A percentile compares a stretch with the other conserved stretches of the same genome.
Evolutionary conservation across 2,888 invertebrate genomes (phyloP).

Genomic region (Acholoe squamosa): DNA sequence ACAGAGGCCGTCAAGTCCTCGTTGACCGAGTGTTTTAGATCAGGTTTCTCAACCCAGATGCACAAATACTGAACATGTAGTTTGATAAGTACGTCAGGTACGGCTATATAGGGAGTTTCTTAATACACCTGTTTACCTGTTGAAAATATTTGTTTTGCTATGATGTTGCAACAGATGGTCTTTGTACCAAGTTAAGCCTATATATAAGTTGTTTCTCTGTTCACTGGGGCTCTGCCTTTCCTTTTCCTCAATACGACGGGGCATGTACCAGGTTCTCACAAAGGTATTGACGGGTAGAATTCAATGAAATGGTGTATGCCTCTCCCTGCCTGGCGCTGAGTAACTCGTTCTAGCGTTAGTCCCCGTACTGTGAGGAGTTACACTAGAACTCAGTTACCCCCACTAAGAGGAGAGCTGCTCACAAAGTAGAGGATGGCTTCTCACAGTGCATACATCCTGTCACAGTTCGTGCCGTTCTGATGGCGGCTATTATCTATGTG

Average conservation of each 20-base stretch:
- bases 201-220: conserved; percentile 25
- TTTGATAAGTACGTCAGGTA: conserved; percentile 8
- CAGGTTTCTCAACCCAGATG: conserved; percentile 29
- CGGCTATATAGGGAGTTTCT: not conserved
- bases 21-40: conserved; percentile 17
- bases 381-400: not conserved
- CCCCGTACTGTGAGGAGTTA: not conserved
- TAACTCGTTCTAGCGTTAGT: not conserved
- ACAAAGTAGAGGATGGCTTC: not conserved
- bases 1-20: not conserved
- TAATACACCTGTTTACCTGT: conserved; percentile 52
- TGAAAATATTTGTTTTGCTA: conserved; percentile 56
- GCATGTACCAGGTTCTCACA: not conserved
- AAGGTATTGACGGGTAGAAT: not conserved
- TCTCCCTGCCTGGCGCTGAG: not conserved
- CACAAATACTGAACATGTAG: conserved; percentile 44
- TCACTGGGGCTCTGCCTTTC: not conserved
- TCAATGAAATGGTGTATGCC: not conserved
- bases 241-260: not conserved
- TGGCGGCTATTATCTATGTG: not conserved
- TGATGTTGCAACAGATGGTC: conserved; percentile 33
- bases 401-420: not conserved
- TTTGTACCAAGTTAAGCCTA: conserved; percentile 32
- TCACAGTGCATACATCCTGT: not conserved
- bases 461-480: not conserved